phyloP scores from a whole-genome alignment of 2,888 invertebrate species.

The Idaea biselata region DNA sequence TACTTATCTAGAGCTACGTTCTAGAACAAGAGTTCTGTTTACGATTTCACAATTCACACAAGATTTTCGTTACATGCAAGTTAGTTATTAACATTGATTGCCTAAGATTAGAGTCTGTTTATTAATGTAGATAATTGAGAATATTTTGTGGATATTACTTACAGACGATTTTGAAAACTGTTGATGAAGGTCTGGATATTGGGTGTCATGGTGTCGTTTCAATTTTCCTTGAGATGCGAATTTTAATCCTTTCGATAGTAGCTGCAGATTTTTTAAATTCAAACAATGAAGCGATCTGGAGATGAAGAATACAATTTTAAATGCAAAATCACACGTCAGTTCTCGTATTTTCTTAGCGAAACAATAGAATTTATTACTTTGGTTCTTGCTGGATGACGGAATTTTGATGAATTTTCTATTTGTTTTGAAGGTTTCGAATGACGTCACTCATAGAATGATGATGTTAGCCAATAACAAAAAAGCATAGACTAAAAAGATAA shows the following conservation, averaged over 20 bases:
- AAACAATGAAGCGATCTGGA: constrained; percentile 24
- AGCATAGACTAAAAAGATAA: not conserved
- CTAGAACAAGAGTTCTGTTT: constrained; percentile 29
- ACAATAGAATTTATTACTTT: constrained; percentile 10
- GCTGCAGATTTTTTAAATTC: not conserved
- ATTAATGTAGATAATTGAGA: not conserved
- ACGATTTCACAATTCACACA: not conserved
- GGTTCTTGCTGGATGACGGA: not conserved
- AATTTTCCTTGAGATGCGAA: constrained; percentile 12
- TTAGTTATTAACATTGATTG: not conserved
- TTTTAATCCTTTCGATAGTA: not conserved
- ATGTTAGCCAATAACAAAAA: not conserved
- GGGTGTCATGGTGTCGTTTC: constrained; percentile 75
- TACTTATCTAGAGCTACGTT: constrained; percentile 24
- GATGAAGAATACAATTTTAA: constrained; percentile 9
- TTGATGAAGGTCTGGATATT: constrained; percentile 83
- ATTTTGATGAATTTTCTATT: constrained; percentile 4
- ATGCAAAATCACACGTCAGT: constrained; percentile 27
- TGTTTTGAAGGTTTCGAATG: constrained; percentile 6
- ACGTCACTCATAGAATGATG: not conserved
- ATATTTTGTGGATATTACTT: constrained; percentile 60
- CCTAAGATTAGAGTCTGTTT: not conserved
- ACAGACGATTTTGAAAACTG: constrained; percentile 86
- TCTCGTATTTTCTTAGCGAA: constrained; percentile 16
- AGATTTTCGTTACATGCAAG: not conserved